Evolutionary conservation across 2,888 invertebrate species (phyloP).

Genomic region (Drosophila lacicola): DNA sequence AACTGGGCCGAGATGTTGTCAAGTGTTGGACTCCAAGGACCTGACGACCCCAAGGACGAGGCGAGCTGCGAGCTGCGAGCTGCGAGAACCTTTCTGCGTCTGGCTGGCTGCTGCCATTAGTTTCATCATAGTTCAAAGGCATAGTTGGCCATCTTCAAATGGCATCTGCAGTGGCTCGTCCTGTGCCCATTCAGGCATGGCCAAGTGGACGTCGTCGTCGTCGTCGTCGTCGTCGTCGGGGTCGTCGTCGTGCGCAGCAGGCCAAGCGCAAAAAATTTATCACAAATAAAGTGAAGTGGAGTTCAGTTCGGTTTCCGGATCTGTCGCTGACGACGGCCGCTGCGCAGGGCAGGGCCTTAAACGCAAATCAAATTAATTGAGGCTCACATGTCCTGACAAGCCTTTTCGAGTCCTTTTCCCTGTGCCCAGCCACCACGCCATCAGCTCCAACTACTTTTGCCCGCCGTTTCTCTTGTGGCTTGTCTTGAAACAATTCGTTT

Average conservation of each 20-base stretch:
- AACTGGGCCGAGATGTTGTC: constrained; percentile 46
- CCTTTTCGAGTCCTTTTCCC: constrained; percentile 32
- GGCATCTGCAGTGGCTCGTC: constrained; percentile 35
- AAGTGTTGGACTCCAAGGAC: constrained; percentile 40
- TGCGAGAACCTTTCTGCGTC: constrained; percentile 11
- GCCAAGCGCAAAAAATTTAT: constrained; percentile 75
- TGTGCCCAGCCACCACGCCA: not conserved
- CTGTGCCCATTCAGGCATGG: constrained; percentile 66
- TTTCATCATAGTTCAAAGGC: constrained; percentile 76
- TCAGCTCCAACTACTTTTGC: not conserved
- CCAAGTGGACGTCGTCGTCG: constrained; percentile 52
- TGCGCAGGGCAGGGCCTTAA: constrained; percentile 38
- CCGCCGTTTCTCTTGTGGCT: constrained; percentile 74
- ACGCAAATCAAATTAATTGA: constrained; percentile 79
- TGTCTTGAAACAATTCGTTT: constrained; percentile 83
- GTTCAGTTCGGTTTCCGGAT: constrained; percentile 59
- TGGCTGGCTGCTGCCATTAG: constrained; percentile 62
- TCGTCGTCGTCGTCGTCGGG: constrained; percentile 11
- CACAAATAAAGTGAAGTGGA: constrained; percentile 71
- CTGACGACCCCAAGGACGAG: constrained; percentile 24
- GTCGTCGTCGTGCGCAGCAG: constrained; percentile 48
- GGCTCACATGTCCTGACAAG: constrained; percentile 69
- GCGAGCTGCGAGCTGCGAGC: constrained; percentile 1
- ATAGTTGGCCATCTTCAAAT: constrained; percentile 64
- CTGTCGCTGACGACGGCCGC: constrained; percentile 17